Conservation (phyloP, 2,113 vertebrate species). For the Pachypanchax playfairii region DNA sequence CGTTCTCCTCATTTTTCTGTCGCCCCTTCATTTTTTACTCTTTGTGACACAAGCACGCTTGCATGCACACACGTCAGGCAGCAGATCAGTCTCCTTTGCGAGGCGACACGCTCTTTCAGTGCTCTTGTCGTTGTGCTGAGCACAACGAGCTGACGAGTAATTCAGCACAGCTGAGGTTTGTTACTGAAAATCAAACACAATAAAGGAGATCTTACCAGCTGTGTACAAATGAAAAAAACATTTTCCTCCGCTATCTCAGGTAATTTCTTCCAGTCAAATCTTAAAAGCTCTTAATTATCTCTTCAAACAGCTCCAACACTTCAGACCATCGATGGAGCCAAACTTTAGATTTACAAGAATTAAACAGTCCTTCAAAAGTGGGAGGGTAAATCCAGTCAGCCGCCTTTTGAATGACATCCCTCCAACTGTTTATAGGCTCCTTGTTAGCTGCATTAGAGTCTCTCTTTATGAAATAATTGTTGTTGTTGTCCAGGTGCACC, state of each 20-base stretch:
- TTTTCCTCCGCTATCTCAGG: not conserved
- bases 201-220: slow-evolving; percentile 15
- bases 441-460: slow-evolving; percentile 45
- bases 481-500: slow-evolving; percentile 57
- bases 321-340: slow-evolving; percentile 1
- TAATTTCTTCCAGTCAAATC: slow-evolving; percentile 27
- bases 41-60: slow-evolving; percentile 11
- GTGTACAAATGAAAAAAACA: slow-evolving; percentile 21
- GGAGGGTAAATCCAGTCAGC: not conserved
- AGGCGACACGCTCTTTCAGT: too few species aligned
- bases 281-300: slow-evolving; percentile 17
- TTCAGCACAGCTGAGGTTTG: slow-evolving; percentile 20
- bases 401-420: slow-evolving; percentile 18
- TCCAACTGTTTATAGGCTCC: not conserved
- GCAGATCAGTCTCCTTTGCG: slow-evolving; percentile 25
- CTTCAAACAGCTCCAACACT: not conserved
- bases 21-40: slow-evolving; percentile 21
- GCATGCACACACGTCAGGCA: slow-evolving; percentile 1
- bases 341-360: slow-evolving; percentile 25
- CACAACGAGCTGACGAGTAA: slow-evolving; percentile 30
- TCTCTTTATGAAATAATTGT: slow-evolving; percentile 43
- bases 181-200: slow-evolving; percentile 28
- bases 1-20: slow-evolving; percentile 14
- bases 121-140: slow-evolving; percentile 44
- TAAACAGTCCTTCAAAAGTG: slow-evolving; percentile 5